phyloP scores from a whole-genome alignment of 2,888 invertebrate genomes.

The Noctua fimbriata region DNA sequence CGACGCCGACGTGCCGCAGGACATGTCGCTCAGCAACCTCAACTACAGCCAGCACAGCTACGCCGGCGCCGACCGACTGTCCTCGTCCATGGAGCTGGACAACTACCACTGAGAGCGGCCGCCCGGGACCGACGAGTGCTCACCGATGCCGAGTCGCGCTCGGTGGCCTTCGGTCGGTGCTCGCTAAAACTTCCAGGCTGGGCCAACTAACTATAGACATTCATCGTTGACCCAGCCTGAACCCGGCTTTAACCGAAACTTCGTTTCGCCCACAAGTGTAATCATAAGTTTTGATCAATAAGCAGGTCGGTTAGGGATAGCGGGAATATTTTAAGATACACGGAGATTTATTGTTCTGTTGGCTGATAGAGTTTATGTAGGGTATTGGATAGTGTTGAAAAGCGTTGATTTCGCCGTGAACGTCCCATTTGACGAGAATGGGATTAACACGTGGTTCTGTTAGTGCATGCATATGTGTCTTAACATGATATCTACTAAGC shows the following conservation, averaged over 20 bases:
- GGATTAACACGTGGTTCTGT: slow-evolving; percentile 61
- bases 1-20: slow-evolving; percentile 82
- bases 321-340: slow-evolving; percentile 52
- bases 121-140: neutral
- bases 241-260: slow-evolving; percentile 7
- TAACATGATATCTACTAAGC: slow-evolving; percentile 66
- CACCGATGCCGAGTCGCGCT: neutral
- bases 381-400: slow-evolving; percentile 59
- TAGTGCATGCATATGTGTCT: slow-evolving; percentile 72
- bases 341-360: slow-evolving; percentile 66
- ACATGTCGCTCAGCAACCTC: slow-evolving; percentile 86
- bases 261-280: slow-evolving; percentile 28
- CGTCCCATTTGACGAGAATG: slow-evolving; percentile 34
- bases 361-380: slow-evolving; percentile 65
- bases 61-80: slow-evolving; percentile 76
- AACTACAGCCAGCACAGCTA: slow-evolving; percentile 77
- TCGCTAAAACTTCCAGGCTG: slow-evolving; percentile 22
- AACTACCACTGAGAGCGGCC: slow-evolving; percentile 78
- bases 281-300: slow-evolving; percentile 44
- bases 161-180: slow-evolving; percentile 7
- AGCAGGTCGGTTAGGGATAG: slow-evolving; percentile 47
- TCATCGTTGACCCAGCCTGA: slow-evolving; percentile 34
- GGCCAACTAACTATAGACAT: slow-evolving; percentile 16
- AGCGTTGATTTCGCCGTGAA: slow-evolving; percentile 52
- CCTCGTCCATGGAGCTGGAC: slow-evolving; percentile 79